Evolutionary conservation across 2,113 vertebrate species (phyloP).

Genomic region (Podiceps cristatus): DNA sequence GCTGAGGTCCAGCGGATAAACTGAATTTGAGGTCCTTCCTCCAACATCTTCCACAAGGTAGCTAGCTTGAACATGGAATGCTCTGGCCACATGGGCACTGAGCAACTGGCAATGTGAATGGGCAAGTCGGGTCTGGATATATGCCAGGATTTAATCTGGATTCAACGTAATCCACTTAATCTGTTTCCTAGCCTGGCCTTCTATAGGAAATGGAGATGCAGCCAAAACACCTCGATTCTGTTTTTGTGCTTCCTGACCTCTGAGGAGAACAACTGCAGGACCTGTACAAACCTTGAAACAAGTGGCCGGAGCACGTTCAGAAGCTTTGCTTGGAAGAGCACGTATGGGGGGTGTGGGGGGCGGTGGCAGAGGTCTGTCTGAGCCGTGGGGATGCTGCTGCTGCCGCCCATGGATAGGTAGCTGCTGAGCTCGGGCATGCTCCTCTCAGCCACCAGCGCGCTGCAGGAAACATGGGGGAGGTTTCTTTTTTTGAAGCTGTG

Average conservation of each 20-base stretch:
- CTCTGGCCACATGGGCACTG: not conserved
- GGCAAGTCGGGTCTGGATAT: not conserved
- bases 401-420: not conserved
- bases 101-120: not conserved
- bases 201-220: conserved; percentile 40
- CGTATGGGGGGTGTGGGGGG: not conserved
- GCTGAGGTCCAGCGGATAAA: not conserved
- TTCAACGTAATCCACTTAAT: conserved; percentile 58
- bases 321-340: not conserved
- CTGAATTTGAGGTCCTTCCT: not conserved
- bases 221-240: conserved; percentile 15
- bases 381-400: not conserved
- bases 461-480: not conserved
- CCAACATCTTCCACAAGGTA: not conserved
- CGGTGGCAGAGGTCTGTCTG: not conserved
- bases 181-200: conserved; percentile 20
- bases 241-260: conserved; percentile 12
- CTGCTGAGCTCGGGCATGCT: not conserved
- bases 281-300: not conserved
- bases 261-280: not conserved
- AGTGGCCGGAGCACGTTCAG: not conserved
- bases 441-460: not conserved
- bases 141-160: conserved; percentile 43
- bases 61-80: not conserved
- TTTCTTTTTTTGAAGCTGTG: not conserved